Evolutionary conservation across 2,888 invertebrate species (phyloP).

Genomic region (Eilema sororculum): DNA sequence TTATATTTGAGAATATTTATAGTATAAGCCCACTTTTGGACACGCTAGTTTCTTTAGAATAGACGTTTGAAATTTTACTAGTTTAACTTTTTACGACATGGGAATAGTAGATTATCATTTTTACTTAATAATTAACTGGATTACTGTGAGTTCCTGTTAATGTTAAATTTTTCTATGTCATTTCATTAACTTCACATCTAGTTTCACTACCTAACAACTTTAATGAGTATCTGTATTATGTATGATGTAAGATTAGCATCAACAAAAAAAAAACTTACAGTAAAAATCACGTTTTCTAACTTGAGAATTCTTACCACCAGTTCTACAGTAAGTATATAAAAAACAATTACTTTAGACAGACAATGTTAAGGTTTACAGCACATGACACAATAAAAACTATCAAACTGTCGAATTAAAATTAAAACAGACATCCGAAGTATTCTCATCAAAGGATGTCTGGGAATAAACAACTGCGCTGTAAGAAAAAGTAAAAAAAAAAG

Average conservation of each 20-base stretch:
- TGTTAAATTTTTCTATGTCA: background rate
- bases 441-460: constrained; percentile 82
- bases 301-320: background rate
- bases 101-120: background rate
- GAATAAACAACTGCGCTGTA: constrained; percentile 66
- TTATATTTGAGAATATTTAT: constrained; percentile 34
- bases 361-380: constrained; percentile 18
- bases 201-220: background rate
- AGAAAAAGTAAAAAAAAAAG: constrained; percentile 63
- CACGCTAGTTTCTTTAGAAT: background rate
- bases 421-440: constrained; percentile 64
- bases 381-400: constrained; percentile 57
- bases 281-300: background rate
- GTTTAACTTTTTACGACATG: background rate
- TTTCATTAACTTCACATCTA: constrained; percentile 15
- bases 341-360: background rate
- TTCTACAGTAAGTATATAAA: background rate
- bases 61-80: background rate
- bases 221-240: background rate
- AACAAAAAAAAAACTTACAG: background rate
- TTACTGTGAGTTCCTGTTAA: background rate
- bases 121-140: background rate
- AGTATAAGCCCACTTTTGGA: constrained; percentile 14
- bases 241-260: background rate
- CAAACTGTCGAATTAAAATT: constrained; percentile 69